Evolutionary conservation across 2,888 invertebrate genomes (phyloP), one percentile per base, ranked within the genome.

Genomic region (Dasysyrphus albostriatus): DNA sequence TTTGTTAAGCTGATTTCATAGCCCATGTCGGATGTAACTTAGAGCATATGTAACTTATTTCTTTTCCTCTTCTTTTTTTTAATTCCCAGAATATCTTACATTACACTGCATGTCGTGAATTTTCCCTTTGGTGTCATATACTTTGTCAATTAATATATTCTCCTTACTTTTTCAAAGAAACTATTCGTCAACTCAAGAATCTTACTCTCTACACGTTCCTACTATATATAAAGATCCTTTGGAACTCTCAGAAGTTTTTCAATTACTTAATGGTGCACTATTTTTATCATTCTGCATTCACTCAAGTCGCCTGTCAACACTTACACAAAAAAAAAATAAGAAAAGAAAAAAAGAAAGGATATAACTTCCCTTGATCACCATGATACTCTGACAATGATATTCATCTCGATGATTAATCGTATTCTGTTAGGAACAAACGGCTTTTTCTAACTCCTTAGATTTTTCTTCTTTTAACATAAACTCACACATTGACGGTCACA

Each of bases 391-490:
- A 61, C 73, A 85, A 85, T 77, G 81, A 81, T 85, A 77, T 85
- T 81, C 85, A 85, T 85, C 85, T 85, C 73, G 56, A 81, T 81
- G 85, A 85, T 81, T 77, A 70, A 85, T 61, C 47, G 69, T 39
- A 69, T 29, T 69, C 73, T 63, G 72, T 80, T 80, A 51, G 72
- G n/a, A 80, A 72, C 74, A 75, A 72, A 84, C 73, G 81, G 24
- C 73, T 56, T 67, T 47, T 44, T 32, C 56, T 81, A 44, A 73
- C 76, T 63, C 42, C 77, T 73, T 37, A 19, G 47, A 69, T 73
- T 77, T 77, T 59, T 81, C 73, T 14, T 67, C 19, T 24, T n/a
- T 29, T 49, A 16, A 49, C 9, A 44, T 10, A 32, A 24, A 16
- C 42, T 3, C 32, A 9, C 9, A 44, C 29, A 67, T 4, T 8